phyloP scores from a whole-genome alignment of 1,140 invertebrate species.

The Lanistes nyassanus region DNA sequence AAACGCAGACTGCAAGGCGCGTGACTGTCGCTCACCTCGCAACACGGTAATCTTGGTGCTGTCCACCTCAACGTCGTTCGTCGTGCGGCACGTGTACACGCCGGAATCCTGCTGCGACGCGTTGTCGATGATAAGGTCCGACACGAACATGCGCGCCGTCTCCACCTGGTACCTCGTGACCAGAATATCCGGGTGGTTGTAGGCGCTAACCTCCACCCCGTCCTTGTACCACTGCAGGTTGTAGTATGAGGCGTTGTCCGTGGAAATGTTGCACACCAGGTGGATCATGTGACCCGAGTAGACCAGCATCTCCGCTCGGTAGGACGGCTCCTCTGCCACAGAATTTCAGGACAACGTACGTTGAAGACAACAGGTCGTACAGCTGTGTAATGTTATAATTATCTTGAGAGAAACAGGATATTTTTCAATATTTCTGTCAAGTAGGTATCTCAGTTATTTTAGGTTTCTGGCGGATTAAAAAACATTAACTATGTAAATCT shows the following conservation, averaged over 20 bases:
- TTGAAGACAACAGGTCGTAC: no score
- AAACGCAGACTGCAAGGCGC: no score
- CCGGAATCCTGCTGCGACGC: slow-evolving; percentile 21
- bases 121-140: slow-evolving; percentile 24
- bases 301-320: slow-evolving; percentile 9
- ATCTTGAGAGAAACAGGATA: no score
- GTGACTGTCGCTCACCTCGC: neutral
- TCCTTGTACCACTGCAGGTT: slow-evolving; percentile 21
- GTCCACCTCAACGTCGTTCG: neutral
- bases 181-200: neutral
- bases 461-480: no score
- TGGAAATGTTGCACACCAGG: slow-evolving; percentile 21
- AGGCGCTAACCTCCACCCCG: slow-evolving; percentile 1
- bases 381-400: no score
- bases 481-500: no score
- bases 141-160: slow-evolving; percentile 9
- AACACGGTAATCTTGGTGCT: slow-evolving; percentile 23
- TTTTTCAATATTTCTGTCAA: no score
- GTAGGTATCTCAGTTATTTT: no score
- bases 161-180: slow-evolving; percentile 23
- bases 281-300: slow-evolving; percentile 16
- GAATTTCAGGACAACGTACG: no score
- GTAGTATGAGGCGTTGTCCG: slow-evolving; percentile 7
- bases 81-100: slow-evolving; percentile 9
- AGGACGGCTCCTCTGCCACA: slow-evolving; percentile 12